A percentile compares a stretch with the other conserved stretches of the same genome.
These are phyloP conservation scores for Lasioglossum baleicum DNA, from an alignment of 1,140 invertebrate genomes.

Conservation along the genomic window DNA sequence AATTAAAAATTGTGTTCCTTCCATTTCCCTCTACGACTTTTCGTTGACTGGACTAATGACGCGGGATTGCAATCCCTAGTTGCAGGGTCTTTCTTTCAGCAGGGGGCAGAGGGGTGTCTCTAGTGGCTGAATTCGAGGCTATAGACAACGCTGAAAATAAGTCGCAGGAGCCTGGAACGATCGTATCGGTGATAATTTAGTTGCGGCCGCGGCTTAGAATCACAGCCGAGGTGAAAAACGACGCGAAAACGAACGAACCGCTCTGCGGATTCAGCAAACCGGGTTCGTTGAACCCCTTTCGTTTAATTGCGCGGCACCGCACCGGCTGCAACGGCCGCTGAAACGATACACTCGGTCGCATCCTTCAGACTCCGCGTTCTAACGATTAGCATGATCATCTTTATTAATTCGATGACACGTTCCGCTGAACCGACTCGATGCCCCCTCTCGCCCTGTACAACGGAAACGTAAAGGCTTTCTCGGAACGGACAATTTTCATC, in stretches of 20 bases:
- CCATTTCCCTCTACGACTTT: too few species aligned
- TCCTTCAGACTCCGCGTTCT: constrained; percentile 31
- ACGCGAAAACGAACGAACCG: constrained; percentile 7
- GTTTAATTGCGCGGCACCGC: constrained; percentile 43
- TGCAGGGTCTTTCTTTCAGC: too few species aligned
- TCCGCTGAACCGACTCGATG: background rate
- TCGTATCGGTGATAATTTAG: constrained; percentile 17
- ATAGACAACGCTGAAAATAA: background rate
- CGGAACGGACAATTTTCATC: background rate
- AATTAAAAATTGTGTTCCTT: too few species aligned
- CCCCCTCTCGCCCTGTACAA: background rate
- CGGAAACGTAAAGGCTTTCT: background rate
- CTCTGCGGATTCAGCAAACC: constrained; percentile 21
- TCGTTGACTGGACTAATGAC: too few species aligned
- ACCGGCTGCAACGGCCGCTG: constrained; percentile 24
- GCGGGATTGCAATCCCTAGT: too few species aligned
- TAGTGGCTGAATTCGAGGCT: too few species aligned
- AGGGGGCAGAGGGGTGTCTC: too few species aligned
- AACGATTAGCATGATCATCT: constrained; percentile 48
- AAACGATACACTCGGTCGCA: constrained; percentile 39
- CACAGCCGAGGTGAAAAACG: constrained; percentile 23
- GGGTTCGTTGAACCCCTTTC: background rate
- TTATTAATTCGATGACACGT: constrained; percentile 51
- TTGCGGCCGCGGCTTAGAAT: constrained; percentile 9
- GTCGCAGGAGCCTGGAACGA: background rate